These are phyloP conservation scores for Epicauta chinensis DNA, from an alignment of 1,140 invertebrate genomes.

Conservation along the genomic window DNA sequence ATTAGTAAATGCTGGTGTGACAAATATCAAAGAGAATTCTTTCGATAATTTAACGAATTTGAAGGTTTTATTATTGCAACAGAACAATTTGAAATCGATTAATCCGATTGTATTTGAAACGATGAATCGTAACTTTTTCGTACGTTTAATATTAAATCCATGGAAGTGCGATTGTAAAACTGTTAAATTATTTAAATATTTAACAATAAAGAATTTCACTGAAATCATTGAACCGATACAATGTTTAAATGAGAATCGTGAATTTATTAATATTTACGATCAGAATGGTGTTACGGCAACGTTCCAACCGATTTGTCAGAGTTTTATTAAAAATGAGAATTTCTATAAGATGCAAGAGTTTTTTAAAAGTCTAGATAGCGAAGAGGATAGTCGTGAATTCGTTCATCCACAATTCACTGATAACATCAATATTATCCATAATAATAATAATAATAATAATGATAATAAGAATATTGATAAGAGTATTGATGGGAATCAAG, in stretches of 20 bases:
- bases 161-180: conserved; percentile 34
- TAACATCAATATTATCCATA: too few relatives aligned
- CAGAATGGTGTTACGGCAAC: not conserved
- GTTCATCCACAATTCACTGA: too few relatives aligned
- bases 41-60: conserved; percentile 30
- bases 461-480: too few relatives aligned
- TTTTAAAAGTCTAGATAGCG: too few relatives aligned
- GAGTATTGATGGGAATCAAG: too few relatives aligned
- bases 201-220: conserved; percentile 21
- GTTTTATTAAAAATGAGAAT: too few relatives aligned
- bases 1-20: conserved; percentile 28
- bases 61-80: conserved; percentile 27
- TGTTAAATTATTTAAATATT: conserved; percentile 26
- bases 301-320: not conserved
- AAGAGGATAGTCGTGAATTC: too few relatives aligned
- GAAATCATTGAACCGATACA: conserved; percentile 24
- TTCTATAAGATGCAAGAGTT: too few relatives aligned
- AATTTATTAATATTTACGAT: conserved; percentile 20
- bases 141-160: conserved; percentile 29
- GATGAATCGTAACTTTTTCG: conserved; percentile 12
- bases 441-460: too few relatives aligned
- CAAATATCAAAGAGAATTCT: conserved; percentile 17
- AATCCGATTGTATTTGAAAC: conserved; percentile 25
- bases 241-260: conserved; percentile 14
- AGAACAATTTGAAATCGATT: conserved; percentile 34